Base-by-base conservation (phyloP, 2,888 invertebrate species). In the Melanotus villosus region DNA sequence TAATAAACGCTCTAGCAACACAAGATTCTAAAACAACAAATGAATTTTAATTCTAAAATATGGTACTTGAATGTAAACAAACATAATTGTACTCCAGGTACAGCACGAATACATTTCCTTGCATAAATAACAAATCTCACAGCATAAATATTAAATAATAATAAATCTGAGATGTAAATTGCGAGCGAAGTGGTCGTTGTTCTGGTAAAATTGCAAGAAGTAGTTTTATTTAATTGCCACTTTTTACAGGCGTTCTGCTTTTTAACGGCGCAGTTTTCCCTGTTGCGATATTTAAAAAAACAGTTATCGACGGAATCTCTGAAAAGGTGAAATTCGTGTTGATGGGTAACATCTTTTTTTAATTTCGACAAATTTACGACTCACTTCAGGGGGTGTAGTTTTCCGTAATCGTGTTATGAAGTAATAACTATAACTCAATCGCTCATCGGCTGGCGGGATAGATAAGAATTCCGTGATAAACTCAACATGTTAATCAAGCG, bases 401-500 rank as follows among this genome's bases (percentile, higher is more conserved):
- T 59, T 32, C 58, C 65, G 65, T 69, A 71, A 70, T 73, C 75
- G 68, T 73, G 75, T 68, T 65, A 52, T 54, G 68, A 56, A 62
- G 73, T 72, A 75, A 77, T 76, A 75, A 75, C 74, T 73, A 75
- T 78, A 77, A 76, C 75, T 78, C 77, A 77, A 76, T 77, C 74
- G 73, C 64, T 69, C 65, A 59, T 69, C 65, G 62, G 36, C 32
- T 62, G 60, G 18, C 56, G 64, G 71, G 64, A 72, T 71, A 77
- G 78, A 79, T 79, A 79, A 79, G 78, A 77, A 75, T 70, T 67
- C 30, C 60, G 47, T 59, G 79, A 79, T 79, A 79, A 79, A 71
- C 70, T 71, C 72, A 74, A 80, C 79, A 78, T 80, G 80, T 79
- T 80, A 80, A 80, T 80, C 78, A 77, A 77, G 73, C 72, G 77